Evolutionary conservation across 2,888 invertebrate genomes (phyloP).

Genomic region (Urechis unicinctus): DNA sequence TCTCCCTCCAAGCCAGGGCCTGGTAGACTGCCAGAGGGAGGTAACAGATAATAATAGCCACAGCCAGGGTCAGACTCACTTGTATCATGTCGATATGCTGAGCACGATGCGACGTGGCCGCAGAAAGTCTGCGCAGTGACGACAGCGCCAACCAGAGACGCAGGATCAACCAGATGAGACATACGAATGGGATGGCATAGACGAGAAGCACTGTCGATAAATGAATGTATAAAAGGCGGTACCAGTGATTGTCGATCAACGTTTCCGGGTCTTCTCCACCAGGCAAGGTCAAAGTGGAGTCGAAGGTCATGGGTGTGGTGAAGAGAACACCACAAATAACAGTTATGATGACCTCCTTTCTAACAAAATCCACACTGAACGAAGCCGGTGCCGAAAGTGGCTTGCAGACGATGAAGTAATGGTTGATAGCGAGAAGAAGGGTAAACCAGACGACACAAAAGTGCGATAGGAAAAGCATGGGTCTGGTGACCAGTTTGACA

Average conservation of each 20-base stretch:
- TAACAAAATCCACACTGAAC: constrained; percentile 3
- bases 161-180: constrained; percentile 1
- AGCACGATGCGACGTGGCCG: constrained; percentile 1
- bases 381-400: constrained; percentile 4
- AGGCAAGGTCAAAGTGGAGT: constrained; percentile 4
- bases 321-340: constrained; percentile 8
- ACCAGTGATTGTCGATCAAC: constrained; percentile 11
- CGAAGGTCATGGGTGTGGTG: constrained; percentile 13
- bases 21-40: constrained; percentile 3
- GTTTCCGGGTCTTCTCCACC: not conserved
- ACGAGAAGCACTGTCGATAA: constrained; percentile 3
- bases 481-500: constrained; percentile 11
- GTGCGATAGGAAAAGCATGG: constrained; percentile 13
- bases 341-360: constrained; percentile 7
- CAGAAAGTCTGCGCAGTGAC: constrained; percentile 3
- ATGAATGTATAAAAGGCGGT: constrained; percentile 11
- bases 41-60: constrained; percentile 14
- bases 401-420: constrained; percentile 9
- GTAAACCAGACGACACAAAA: constrained; percentile 15
- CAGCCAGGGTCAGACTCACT: constrained; percentile 9
- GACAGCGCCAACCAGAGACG: constrained; percentile 4
- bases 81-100: constrained; percentile 16
- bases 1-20: constrained; percentile 6
- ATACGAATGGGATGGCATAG: constrained; percentile 8
- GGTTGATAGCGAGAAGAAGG: constrained; percentile 2